Evolutionary conservation across 2,797 vertebrate species (phyloP).

Genomic region (Darevskia nairensis): DNA sequence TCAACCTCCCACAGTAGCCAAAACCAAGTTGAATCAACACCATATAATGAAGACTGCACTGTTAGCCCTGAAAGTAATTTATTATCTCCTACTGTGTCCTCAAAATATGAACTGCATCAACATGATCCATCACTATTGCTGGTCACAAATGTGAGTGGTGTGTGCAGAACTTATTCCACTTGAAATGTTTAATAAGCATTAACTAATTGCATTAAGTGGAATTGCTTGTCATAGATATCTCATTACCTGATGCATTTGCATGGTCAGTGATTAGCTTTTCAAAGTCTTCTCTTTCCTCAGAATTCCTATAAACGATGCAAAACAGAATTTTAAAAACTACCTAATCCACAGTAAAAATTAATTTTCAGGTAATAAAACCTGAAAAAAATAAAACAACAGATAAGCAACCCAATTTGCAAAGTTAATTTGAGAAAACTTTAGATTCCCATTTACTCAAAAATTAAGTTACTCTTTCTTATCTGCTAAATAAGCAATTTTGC

Average conservation of each 20-base stretch:
- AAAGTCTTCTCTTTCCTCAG: conserved; percentile 84
- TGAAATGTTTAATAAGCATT: conserved; percentile 4
- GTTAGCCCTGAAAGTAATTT: not conserved
- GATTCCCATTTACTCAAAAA: not conserved
- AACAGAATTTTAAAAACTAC: not conserved
- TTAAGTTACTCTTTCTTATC: not conserved
- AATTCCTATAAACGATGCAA: conserved; percentile 73
- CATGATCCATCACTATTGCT: not conserved
- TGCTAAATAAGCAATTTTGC: not conserved
- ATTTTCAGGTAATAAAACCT: not conserved
- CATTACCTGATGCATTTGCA: conserved; percentile 88
- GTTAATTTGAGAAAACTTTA: not conserved
- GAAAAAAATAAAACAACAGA: not conserved
- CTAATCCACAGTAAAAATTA: conserved; percentile 20
- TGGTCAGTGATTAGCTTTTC: conserved; percentile 86
- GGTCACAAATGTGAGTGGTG: not conserved
- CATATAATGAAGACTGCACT: not conserved
- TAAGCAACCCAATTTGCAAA: not conserved
- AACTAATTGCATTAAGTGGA: not conserved
- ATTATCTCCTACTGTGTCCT: not conserved
- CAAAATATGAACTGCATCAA: conserved; percentile 1
- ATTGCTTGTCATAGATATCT: conserved; percentile 23
- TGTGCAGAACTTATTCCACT: not conserved
- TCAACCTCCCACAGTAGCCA: not conserved
- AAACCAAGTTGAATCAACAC: not conserved